Conservation (phyloP, 2,797 vertebrate species). For the Lepidocolaptes lacrymiger region DNA sequence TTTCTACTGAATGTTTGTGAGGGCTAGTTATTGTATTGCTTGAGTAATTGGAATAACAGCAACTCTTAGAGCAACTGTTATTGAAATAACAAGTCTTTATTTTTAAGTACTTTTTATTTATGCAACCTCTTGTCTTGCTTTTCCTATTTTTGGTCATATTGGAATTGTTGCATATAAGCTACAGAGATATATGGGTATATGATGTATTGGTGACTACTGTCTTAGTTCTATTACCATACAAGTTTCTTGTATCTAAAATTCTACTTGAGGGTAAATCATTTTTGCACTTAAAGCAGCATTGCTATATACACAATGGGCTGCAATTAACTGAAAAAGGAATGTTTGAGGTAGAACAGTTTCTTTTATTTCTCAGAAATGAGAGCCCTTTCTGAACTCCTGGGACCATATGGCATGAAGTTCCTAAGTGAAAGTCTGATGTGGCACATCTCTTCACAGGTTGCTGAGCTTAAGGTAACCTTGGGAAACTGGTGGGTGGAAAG, state of each 20-base stretch:
- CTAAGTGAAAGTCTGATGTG: constrained; percentile 99
- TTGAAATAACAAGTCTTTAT: neutral
- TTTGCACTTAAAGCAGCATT: neutral
- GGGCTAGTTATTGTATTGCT: neutral
- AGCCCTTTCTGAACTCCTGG: constrained; percentile 93
- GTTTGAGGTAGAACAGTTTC: neutral
- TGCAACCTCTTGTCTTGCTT: neutral
- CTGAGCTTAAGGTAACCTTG: constrained; percentile 93
- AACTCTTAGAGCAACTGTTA: neutral
- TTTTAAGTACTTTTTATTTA: neutral
- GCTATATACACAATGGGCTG: neutral
- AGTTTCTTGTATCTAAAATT: neutral
- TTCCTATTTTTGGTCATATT: neutral
- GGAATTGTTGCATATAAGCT: accelerated
- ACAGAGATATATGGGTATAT: neutral
- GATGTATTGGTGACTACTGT: neutral
- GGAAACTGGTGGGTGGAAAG: neutral
- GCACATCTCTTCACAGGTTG: constrained; percentile 99
- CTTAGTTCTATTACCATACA: neutral
- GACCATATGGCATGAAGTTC: constrained; percentile 99
- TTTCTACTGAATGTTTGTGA: neutral
- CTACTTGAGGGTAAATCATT: neutral
- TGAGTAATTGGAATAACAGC: neutral
- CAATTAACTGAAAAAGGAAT: neutral
- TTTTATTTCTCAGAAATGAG: constrained; percentile 90